These are phyloP conservation scores for Plebejus anna DNA, from an alignment of 2,888 invertebrate genomes.

Conservation along the genomic window DNA sequence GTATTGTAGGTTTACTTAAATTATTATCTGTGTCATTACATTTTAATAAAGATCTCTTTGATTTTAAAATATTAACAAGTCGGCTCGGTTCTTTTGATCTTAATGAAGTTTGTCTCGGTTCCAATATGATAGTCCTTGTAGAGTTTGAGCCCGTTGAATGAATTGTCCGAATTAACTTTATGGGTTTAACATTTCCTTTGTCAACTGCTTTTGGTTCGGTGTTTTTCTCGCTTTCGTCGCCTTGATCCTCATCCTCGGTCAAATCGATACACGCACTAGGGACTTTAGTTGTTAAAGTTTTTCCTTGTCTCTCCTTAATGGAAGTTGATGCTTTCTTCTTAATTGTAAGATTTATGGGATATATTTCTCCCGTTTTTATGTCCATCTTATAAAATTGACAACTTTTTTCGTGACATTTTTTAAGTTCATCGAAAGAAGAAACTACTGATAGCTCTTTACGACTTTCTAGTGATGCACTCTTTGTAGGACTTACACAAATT, in stretches of 20 bases:
- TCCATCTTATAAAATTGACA: constrained; percentile 62
- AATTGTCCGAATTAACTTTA: constrained; percentile 17
- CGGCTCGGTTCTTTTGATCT: background rate
- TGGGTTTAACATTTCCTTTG: background rate
- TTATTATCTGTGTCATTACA: background rate
- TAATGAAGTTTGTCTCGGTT: background rate
- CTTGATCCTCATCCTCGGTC: constrained; percentile 57
- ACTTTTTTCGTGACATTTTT: constrained; percentile 52
- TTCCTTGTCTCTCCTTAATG: constrained; percentile 16
- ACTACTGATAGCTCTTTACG: constrained; percentile 43
- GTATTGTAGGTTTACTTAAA: constrained; percentile 22
- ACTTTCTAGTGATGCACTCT: constrained; percentile 31
- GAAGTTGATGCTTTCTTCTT: constrained; percentile 43
- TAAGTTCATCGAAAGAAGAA: constrained; percentile 55
- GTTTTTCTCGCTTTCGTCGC: background rate
- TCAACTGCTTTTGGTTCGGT: background rate
- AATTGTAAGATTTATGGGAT: constrained; percentile 59
- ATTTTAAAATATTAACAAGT: constrained; percentile 4
- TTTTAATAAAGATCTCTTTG: constrained; percentile 4
- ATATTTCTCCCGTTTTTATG: constrained; percentile 49
- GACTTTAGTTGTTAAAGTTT: background rate
- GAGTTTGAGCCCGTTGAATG: background rate
- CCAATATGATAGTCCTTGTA: constrained; percentile 5
- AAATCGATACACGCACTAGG: constrained; percentile 50
- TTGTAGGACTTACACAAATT: constrained; percentile 25